Evolutionary conservation across 2,113 vertebrate species (phyloP), one percentile per base, ranked within the genome.

Genomic region (Sorex fumeus): DNA sequence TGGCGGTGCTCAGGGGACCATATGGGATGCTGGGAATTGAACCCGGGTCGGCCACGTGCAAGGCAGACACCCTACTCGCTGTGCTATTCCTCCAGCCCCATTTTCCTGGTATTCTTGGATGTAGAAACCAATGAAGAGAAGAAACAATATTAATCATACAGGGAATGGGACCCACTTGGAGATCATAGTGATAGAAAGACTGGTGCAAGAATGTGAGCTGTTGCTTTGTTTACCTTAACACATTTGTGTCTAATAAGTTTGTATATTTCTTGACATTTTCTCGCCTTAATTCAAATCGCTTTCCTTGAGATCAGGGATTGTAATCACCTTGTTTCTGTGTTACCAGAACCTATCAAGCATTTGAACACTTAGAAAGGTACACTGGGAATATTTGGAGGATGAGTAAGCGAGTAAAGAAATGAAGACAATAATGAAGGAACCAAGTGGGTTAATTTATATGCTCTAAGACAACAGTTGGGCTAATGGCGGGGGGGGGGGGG

Each of bases 221-320:
- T 91, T 85, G 87, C 23, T 64, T 28, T 64, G 8, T 64, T 64
- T 88, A 77, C 6, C 88, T 90, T 89, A 78, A 69, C 76, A 66
- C 60, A 71, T 75, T 67, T 81, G n/a, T 70, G 30, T 34, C 1
- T 71, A 93, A 80, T 94, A 5, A 79, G 40, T 74, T 84, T 21
- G 40, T 40, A 40, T 40, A 40, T 40, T 40, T 64, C 34, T 72
- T 18, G 10, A 78, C 25, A 87, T 8, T 79, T 75, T 70, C 13
- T 19, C 47, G 18, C 30, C 30, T 53, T 83, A 74, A 12, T 53
- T 19, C 18, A 19, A 66, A 2, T 83, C 53, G 67, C 57, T 84
- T 19, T 71, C 70, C 45, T 86, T 70, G 75, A 88, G 21, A 32
- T 32, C 13, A 76, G 40, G 57, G 18, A 60, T 76, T 53, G 10